Percentiles rank a stretch among this genome's conserved stretches.
Conservation (phyloP, 2,797 vertebrate genomes). For the Danionella dracula region DNA sequence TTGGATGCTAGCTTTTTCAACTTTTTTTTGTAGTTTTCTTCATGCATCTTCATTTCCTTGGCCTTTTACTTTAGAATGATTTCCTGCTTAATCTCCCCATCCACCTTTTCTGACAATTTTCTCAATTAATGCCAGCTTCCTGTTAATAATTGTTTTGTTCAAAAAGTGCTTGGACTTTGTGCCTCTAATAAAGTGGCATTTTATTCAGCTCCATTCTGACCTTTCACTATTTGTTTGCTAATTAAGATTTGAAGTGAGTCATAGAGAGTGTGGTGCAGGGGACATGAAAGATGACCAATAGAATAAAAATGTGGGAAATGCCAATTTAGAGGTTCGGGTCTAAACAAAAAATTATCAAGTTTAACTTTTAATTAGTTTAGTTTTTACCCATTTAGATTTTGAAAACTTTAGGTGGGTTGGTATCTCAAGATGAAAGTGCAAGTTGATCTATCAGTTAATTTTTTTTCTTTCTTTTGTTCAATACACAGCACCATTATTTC, state of each 20-base stretch:
- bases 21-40: no score
- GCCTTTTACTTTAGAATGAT: not conserved
- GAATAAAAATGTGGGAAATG: not conserved
- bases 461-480: no score
- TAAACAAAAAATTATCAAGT: not conserved
- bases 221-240: constrained; percentile 62
- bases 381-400: no score
- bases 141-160: constrained; percentile 60
- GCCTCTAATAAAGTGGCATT: constrained; percentile 73
- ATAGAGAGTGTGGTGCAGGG: constrained; percentile 59
- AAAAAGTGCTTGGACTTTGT: constrained; percentile 40
- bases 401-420: no score
- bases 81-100: not conserved
- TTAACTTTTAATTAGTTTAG: no score
- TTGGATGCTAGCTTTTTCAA: no score
- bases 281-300: not conserved
- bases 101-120: constrained; percentile 1
- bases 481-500: no score
- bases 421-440: no score
- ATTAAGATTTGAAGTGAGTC: constrained; percentile 57
- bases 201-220: constrained; percentile 61
- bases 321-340: not conserved
- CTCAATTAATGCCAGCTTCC: constrained; percentile 17
- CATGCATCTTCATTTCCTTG: not conserved
- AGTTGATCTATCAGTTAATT: no score